Conservation (phyloP, 2,888 invertebrate species). For the Scaptomyza polygonia region DNA sequence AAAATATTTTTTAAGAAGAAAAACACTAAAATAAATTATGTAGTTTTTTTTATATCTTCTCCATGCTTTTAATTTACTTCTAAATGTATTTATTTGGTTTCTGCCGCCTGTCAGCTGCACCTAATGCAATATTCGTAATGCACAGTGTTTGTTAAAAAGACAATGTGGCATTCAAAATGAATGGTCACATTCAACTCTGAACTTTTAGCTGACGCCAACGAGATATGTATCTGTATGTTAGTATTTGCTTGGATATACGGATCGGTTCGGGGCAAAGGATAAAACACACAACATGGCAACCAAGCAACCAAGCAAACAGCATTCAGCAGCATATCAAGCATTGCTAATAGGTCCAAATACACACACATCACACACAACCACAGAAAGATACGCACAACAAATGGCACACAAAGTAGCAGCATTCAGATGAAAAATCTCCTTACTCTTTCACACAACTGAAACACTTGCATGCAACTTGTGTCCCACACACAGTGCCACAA, state of each 20-base stretch:
- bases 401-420: constrained; percentile 60
- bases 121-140: neutral
- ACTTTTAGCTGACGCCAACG: constrained; percentile 65
- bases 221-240: constrained; percentile 31
- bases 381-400: constrained; percentile 52
- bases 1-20: no score
- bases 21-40: no score
- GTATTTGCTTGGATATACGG: constrained; percentile 31
- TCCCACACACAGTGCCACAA: constrained; percentile 14
- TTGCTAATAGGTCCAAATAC: constrained; percentile 62
- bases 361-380: no score
- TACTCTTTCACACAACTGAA: constrained; percentile 19
- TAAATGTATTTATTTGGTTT: no score
- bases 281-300: neutral
- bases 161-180: constrained; percentile 47
- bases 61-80: no score
- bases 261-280: constrained; percentile 1
- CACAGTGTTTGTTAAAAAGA: constrained; percentile 22
- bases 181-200: constrained; percentile 73
- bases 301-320: constrained; percentile 23
- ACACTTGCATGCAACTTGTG: constrained; percentile 49
- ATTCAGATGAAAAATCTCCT: constrained; percentile 29
- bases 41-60: no score
- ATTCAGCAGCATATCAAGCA: constrained; percentile 63
- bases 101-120: neutral